Evolutionary conservation across 2,888 invertebrate species (phyloP).

Genomic region (Netelia inedita): DNA sequence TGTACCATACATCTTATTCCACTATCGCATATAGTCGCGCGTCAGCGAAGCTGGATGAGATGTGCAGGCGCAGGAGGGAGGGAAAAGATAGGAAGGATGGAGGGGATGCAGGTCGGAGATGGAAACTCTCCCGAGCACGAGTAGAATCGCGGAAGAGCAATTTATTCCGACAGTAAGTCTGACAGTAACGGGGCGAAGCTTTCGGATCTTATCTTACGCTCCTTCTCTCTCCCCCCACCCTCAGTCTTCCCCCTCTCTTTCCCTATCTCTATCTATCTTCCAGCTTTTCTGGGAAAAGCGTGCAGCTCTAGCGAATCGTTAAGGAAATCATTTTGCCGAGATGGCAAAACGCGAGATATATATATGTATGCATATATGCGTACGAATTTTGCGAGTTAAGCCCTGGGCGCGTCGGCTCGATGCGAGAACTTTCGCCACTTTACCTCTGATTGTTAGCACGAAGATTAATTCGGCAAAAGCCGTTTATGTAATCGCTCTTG

Average conservation of each 20-base stretch:
- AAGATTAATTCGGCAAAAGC: constrained; percentile 51
- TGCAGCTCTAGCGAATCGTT: constrained; percentile 53
- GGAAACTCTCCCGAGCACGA: constrained; percentile 52
- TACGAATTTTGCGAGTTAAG: neutral
- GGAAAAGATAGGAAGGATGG: constrained; percentile 1
- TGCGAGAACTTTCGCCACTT: constrained; percentile 51
- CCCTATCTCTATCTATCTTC: neutral
- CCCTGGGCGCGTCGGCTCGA: constrained; percentile 1
- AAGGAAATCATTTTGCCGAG: constrained; percentile 65
- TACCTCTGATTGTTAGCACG: constrained; percentile 49
- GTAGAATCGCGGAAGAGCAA: constrained; percentile 64
- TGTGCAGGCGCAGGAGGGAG: constrained; percentile 13
- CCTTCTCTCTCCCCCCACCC: neutral
- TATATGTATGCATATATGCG: constrained; percentile 23
- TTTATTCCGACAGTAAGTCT: constrained; percentile 70
- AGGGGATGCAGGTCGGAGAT: constrained; percentile 50
- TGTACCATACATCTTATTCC: constrained; percentile 35
- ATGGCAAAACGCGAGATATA: constrained; percentile 30
- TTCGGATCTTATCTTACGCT: constrained; percentile 63
- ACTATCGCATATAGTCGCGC: constrained; percentile 43
- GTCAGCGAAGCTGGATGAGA: constrained; percentile 37
- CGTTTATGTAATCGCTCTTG: constrained; percentile 42
- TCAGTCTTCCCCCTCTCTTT: neutral
- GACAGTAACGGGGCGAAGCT: constrained; percentile 69
- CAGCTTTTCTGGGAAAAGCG: constrained; percentile 19